Conservation (phyloP, 2,113 vertebrate genomes). For the Raja brachyura region DNA sequence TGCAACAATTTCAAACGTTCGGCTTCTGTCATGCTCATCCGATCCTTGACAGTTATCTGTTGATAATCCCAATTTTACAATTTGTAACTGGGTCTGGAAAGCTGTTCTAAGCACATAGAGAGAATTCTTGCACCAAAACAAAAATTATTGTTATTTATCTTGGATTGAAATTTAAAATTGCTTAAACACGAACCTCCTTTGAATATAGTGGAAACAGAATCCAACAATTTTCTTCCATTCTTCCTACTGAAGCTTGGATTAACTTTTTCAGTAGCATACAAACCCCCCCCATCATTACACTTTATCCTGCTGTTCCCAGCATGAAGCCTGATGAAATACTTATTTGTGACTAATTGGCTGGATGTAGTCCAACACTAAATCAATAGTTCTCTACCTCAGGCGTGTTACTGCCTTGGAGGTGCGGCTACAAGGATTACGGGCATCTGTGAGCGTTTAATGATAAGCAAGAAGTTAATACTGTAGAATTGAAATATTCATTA, state of each 20-base stretch:
- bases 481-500: too few species aligned
- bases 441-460: too few species aligned
- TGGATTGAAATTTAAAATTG: neutral
- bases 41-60: neutral
- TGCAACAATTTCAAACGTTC: neutral
- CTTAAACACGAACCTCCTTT: neutral
- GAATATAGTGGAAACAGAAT: neutral
- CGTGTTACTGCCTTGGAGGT: too few species aligned
- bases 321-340: neutral
- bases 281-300: neutral
- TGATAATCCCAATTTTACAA: neutral
- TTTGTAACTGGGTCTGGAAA: neutral
- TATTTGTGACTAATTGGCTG: neutral
- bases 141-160: neutral
- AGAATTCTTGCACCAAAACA: neutral
- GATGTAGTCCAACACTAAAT: neutral
- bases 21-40: neutral
- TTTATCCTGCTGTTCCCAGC: neutral
- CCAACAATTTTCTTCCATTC: neutral
- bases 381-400: too few species aligned
- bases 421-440: too few species aligned
- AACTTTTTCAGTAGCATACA: neutral
- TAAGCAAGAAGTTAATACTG: too few species aligned
- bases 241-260: neutral
- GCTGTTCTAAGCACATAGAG: neutral